phyloP scores from a whole-genome alignment of 2,797 vertebrate genomes.

The Myotis findleyi region DNA sequence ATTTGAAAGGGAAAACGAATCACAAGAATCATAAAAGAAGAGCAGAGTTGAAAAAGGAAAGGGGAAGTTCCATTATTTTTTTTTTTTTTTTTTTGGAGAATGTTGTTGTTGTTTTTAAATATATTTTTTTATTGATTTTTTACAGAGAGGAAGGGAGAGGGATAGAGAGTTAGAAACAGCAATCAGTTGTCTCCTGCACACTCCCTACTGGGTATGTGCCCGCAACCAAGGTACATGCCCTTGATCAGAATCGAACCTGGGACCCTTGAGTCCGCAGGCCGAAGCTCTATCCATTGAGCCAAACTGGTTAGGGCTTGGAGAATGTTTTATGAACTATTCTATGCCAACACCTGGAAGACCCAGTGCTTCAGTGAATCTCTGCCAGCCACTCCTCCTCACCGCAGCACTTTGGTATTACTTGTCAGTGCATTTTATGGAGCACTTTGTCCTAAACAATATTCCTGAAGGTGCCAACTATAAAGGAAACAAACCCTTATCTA shows the following conservation, averaged over 20 bases:
- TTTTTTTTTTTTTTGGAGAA: background rate
- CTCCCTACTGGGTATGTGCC: too few relatives aligned
- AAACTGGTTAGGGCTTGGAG: background rate
- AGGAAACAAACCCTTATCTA: background rate
- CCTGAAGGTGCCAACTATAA: background rate
- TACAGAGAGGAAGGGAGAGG: too few relatives aligned
- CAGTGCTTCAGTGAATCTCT: background rate
- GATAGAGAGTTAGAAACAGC: too few relatives aligned
- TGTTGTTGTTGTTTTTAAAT: too few relatives aligned
- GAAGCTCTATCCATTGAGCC: too few relatives aligned
- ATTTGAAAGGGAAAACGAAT: background rate
- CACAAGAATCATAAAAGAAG: background rate
- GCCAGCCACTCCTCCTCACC: background rate
- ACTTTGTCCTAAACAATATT: background rate
- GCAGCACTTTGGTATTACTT: background rate
- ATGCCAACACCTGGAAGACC: background rate
- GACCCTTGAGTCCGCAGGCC: too few relatives aligned
- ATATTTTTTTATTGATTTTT: too few relatives aligned
- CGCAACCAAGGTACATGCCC: too few relatives aligned
- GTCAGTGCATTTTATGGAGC: background rate
- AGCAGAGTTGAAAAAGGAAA: background rate
- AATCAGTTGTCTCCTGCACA: too few relatives aligned
- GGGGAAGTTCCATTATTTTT: background rate
- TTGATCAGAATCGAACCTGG: too few relatives aligned
- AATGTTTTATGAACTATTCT: background rate